Evolutionary conservation across 2,888 invertebrate species (phyloP), one percentile per base, ranked within the genome.

Genomic region (Belgica antarctica): DNA sequence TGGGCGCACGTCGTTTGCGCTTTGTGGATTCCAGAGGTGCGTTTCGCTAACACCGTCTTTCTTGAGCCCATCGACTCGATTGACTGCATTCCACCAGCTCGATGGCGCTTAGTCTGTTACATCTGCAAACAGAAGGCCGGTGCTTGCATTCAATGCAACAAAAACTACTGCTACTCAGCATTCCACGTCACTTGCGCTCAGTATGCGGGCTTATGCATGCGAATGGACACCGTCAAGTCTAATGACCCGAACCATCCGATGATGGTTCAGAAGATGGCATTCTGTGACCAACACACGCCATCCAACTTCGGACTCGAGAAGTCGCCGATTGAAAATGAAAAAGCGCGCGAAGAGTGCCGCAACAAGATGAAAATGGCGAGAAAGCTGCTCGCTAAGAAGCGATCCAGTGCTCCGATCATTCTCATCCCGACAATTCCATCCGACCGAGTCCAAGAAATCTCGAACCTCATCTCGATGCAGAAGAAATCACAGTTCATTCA

Each of bases 1-100:
- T 99, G 99, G 99, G 97, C 96, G 1, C 99, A 99, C 78, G 98
- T 99, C 1, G 94, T 97, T 0, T 99, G 99, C 79, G 98, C 98
- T 0, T 83, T 99, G 1, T 99, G 99, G 98, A 96, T 99, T 75
- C 99, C 98, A 1, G 99, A 99, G 86, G 97, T 92, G 59, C 85
- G 94, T 73, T 99, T 99, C 79, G 97, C 97, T 0, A 99, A 99
- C 78, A 96, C 96, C 0, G 97, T 94, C 3, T 97, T 98, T 77
- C 82, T 98, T 74, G 99, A 99, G 79, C 99, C 99, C 0, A 94
- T 99, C 73, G 96, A 98, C 82, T 96, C 96, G 41, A 93, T 98
- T 74, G 93, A 94, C 77, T 93, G 91, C 76, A 97, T 99, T 75
- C 96, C 98, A 1, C 86, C 93, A 5, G 96, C 97, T 0, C 86